Base-by-base conservation (phyloP, 2,797 vertebrate species). In the Rhyacichthys aspro region DNA sequence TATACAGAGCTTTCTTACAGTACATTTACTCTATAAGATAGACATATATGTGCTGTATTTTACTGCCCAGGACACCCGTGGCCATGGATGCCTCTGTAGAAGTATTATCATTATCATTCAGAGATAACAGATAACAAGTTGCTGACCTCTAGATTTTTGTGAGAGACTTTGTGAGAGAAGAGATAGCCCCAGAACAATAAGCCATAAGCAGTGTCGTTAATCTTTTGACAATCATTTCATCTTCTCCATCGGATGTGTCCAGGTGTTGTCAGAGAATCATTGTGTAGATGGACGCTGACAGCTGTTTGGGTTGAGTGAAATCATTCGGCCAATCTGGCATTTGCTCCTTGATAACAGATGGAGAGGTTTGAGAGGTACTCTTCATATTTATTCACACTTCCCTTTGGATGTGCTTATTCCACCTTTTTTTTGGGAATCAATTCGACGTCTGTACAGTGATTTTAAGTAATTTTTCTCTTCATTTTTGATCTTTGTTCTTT, bases 221-320 rank as follows among this genome's bases (percentile, higher is more conserved):
- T 63, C 47, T 55, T 53, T 48, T 3, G 11, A 43, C 4, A 11
- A 9, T 48, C 47, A 55, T 45, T 53, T 8, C 53, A 23, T 28
- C 55, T 41, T 53, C 60, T 50, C 34, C 57, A 12, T 5, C 72
- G 64, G 56, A 28, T 61, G 58, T 15, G 19, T 82, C 85, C 91
- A 92, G 87, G 88, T 93, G 91, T 81, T 88, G 86, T 77, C 85
- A 82, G 82, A 85, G 89, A 81, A 91, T 82, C 75, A 64, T 67
- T 67, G 56, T 18, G 50, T 48, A 43, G 58, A 74, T 63, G 54
- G 73, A 73, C 49, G 63, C 42, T 60, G 75, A 90, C 94, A 94
- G 92, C 88, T 94, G 94, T 83, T 89, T 84, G 59, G 64, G 65
- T 80, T 78, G 72, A 74, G 76, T 84, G 70, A 68, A 69, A 78